phyloP scores from a whole-genome alignment of 1,140 invertebrate species.

The Caenorhabditis tropicalis region DNA sequence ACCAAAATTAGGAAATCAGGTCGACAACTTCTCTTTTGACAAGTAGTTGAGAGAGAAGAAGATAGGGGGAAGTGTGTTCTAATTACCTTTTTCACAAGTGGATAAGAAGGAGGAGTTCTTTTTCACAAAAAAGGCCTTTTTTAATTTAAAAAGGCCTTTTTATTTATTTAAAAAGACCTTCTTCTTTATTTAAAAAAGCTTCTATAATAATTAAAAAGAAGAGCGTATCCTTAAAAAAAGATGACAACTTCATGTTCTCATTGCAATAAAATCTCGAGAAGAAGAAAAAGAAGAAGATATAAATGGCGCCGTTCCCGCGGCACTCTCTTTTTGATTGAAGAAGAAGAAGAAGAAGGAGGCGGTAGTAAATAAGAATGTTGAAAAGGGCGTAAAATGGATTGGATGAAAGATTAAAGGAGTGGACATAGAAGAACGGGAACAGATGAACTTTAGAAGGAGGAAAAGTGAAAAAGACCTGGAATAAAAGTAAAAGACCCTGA shows the following conservation, averaged over 20 bases:
- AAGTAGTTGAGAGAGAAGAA: background rate
- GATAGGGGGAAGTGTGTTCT: background rate
- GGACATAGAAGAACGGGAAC: background rate
- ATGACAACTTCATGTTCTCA: background rate
- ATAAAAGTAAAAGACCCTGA: no score
- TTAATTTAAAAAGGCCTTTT: no score
- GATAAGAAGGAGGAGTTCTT: background rate
- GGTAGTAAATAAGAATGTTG: background rate
- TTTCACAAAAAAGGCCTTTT: background rate
- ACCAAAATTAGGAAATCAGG: background rate
- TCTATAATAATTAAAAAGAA: background rate
- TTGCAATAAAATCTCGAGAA: background rate
- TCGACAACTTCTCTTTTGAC: background rate
- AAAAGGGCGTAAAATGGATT: conserved; percentile 27
- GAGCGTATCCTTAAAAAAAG: background rate
- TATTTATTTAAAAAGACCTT: no score
- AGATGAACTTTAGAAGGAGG: background rate
- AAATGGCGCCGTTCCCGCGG: conserved; percentile 1
- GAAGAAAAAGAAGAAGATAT: background rate
- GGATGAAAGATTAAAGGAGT: no score
- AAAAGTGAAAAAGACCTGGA: background rate
- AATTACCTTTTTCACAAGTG: background rate
- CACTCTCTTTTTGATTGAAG: background rate
- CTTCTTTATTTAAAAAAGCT: no score
- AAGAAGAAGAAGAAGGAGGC: background rate